Evolutionary conservation across 2,113 vertebrate genomes (phyloP), one percentile per base, ranked within the genome.

Genomic region (Apistogramma diplotaenia): DNA sequence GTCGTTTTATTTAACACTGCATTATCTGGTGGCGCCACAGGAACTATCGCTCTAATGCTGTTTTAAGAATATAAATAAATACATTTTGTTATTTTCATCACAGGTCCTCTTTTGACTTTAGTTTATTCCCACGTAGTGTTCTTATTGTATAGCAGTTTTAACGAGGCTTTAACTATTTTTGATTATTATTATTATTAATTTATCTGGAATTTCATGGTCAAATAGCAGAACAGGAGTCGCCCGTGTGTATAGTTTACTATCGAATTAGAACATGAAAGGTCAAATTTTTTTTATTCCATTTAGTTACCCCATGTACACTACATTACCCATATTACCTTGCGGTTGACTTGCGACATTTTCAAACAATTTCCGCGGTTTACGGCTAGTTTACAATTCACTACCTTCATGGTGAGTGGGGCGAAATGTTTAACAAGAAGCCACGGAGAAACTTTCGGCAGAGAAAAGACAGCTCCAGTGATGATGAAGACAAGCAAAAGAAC

Each of bases 371-470:
- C 0, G 2, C 56, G 43, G 4, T 83, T 78, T 56, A 49, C 27
- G 3, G n/a, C 23, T 6, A 5, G 18, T 19, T 51, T 43, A 15
- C 21, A 29, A 57, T 5, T 19, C 8, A 1, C 2, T 27, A 4
- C 8, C 5, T 54, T 3, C 2, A 2, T 25, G 3, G 23, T 18
- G 6, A 43, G 9, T 13, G 3, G 6, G 3, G 23, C 5, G 1
- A 79, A 25, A 95, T 96, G 95, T 96, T 96, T 11, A 94, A 91
- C 49, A 95, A 92, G 79, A 95, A 93, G 53, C 84, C 92, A 0
- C 81, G 91, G 23, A 91, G 94, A 53, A 93, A 92, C 78, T 91
- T 96, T 84, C 87, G 95, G 2, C 93, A 93, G 78, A 92, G 95
- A 76, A 94, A 89, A 72, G 73, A 61, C 1, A 90, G 89, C 61